A percentile compares a stretch with the other conserved stretches of the same genome.
Conservation (phyloP, 2,797 vertebrate species). For the Linurgus olivaceus region DNA sequence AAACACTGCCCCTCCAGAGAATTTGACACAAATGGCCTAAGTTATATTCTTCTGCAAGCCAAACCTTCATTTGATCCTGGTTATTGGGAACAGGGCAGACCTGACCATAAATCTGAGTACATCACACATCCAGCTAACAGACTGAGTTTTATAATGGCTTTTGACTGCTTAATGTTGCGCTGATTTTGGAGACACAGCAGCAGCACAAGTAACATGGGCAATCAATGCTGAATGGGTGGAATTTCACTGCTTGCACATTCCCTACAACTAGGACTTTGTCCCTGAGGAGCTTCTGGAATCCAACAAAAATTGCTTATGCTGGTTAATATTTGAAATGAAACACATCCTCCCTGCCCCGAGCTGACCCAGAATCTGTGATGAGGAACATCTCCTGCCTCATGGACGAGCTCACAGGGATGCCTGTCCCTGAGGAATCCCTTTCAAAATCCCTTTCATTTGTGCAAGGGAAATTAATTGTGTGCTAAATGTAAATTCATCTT, state of each 20-base stretch:
- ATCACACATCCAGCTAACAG: not conserved
- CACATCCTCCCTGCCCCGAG: not conserved
- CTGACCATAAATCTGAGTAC: not conserved
- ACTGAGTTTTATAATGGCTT: not conserved
- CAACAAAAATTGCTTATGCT: not conserved
- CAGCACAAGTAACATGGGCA: not conserved
- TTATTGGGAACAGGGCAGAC: not conserved
- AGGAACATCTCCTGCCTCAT: not conserved
- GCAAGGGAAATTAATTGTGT: slow-evolving; percentile 25
- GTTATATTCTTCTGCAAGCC: not conserved
- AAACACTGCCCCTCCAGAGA: not conserved
- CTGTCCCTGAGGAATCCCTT: not conserved
- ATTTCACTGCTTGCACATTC: not conserved
- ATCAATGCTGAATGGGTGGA: not conserved
- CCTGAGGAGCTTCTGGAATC: not conserved
- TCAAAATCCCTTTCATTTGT: not conserved
- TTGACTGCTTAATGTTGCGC: not conserved
- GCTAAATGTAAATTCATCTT: slow-evolving; percentile 35
- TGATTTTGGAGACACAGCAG: not conserved
- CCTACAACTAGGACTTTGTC: not conserved
- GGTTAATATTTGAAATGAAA: slow-evolving; percentile 29
- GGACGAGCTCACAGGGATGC: not conserved
- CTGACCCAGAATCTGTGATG: not conserved
- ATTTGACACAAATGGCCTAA: not conserved
- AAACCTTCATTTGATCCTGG: not conserved